phyloP scores from a whole-genome alignment of 2,888 invertebrate genomes.

The Agrotis exclamationis region DNA sequence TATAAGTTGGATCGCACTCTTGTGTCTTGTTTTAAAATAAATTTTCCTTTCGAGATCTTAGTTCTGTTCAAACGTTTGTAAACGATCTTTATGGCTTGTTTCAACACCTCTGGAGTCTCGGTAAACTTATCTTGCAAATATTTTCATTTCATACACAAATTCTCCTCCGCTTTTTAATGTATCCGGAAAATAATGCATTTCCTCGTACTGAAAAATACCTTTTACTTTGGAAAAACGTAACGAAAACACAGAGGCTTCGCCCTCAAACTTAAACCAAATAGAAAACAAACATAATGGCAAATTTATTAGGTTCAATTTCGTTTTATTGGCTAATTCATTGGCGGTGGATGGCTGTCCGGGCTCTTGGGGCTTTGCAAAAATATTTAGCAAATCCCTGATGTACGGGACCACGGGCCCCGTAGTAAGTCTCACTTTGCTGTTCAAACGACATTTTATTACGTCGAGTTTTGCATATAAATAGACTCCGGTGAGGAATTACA shows the following conservation, averaged over 20 bases:
- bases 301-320: constrained; percentile 90
- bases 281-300: constrained; percentile 84
- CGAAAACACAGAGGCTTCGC: constrained; percentile 58
- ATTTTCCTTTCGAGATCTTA: constrained; percentile 12
- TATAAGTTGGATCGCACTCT: constrained; percentile 50
- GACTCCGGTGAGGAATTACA: constrained; percentile 73
- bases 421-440: constrained; percentile 73
- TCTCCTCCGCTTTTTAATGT: neutral
- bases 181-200: neutral
- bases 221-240: constrained; percentile 5
- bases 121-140: neutral
- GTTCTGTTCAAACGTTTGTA: constrained; percentile 6
- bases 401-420: constrained; percentile 66
- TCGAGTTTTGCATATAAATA: constrained; percentile 85
- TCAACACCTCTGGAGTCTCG: neutral
- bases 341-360: constrained; percentile 78
- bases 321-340: constrained; percentile 90
- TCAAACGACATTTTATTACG: constrained; percentile 81
- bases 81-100: constrained; percentile 7
- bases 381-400: constrained; percentile 83
- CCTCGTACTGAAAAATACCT: neutral
- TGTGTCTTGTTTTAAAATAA: constrained; percentile 30
- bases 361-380: constrained; percentile 70
- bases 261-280: constrained; percentile 74
- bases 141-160: neutral